Evolutionary conservation across 2,888 invertebrate species (phyloP), one percentile per base, ranked within the genome.

Genomic region (Ophion slaviceki): DNA sequence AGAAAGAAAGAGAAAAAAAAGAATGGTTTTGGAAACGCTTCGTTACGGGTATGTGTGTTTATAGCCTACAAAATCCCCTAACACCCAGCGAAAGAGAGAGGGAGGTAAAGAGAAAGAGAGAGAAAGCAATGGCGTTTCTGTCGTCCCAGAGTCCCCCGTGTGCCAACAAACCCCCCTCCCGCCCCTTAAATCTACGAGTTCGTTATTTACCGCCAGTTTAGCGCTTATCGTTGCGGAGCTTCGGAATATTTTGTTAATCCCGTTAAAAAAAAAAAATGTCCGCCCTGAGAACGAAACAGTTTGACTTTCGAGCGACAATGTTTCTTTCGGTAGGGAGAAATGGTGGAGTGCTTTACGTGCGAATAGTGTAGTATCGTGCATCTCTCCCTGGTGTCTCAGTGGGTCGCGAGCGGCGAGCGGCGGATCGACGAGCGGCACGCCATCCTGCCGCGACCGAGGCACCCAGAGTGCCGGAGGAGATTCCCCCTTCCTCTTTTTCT

Each of bases 41-140:
- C 86, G 77, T 87, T 88, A 87, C 89, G 88, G 83, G 90, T 82
- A 85, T 86, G 89, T 91, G 90, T 92, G 93, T 93, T 93, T 93
- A 93, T 93, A 93, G 93, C 93, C 93, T 93, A 91, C 90, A 93
- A 92, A 90, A 91, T 81, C 75, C 91, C 91, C 92, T 92, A 92
- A 93, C 92, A 91, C 90, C 75, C 47, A 64, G n/a, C 24, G 72
- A 72, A 66, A 11, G 80, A 45, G 71, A 47, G 74, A 74, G 59
- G 47, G 79, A 53, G 68, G 61, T 8, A 53, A 53, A 67, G 68
- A 20, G 70, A 64, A 47, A 62, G 70, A 36, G 71, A 47, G 81
- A 81, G 68, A 68, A 62, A 91, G 92, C 92, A 93, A 93, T 93
- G 93, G 93, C 93, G 93, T 91, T 92, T 91, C 89, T 90, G 84